phyloP scores from a whole-genome alignment of 2,797 vertebrate genomes.

The Hippopotamyrus pictus region DNA sequence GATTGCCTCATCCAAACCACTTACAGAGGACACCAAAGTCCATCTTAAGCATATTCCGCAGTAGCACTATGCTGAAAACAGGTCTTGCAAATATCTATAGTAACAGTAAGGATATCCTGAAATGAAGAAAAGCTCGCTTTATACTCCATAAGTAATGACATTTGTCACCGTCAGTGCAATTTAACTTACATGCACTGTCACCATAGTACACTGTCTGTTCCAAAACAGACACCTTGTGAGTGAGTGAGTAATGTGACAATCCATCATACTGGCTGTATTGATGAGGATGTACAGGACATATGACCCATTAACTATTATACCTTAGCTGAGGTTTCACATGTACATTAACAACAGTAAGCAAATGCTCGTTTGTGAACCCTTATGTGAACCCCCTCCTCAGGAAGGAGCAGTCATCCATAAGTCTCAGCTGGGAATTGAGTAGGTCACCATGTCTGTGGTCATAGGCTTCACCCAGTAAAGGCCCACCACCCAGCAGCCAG shows the following conservation, averaged over 20 bases:
- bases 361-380: background rate
- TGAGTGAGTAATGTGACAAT: background rate
- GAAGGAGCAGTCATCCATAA: background rate
- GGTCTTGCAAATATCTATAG: background rate
- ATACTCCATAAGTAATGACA: background rate
- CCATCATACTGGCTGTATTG: background rate
- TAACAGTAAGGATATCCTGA: background rate
- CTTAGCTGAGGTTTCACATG: background rate
- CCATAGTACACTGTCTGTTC: background rate
- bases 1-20: background rate
- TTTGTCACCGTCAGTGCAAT: background rate
- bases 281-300: background rate
- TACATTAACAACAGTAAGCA: background rate
- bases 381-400: background rate
- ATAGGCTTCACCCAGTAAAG: background rate
- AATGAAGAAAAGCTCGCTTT: background rate
- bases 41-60: background rate
- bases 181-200: background rate
- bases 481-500: background rate
- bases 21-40: background rate
- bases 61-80: background rate
- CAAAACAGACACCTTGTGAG: background rate
- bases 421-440: background rate
- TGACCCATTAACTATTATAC: background rate
- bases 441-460: background rate